These are phyloP conservation scores for Mythimna loreyi DNA, from an alignment of 2,888 invertebrate genomes.

Conservation along the genomic window DNA sequence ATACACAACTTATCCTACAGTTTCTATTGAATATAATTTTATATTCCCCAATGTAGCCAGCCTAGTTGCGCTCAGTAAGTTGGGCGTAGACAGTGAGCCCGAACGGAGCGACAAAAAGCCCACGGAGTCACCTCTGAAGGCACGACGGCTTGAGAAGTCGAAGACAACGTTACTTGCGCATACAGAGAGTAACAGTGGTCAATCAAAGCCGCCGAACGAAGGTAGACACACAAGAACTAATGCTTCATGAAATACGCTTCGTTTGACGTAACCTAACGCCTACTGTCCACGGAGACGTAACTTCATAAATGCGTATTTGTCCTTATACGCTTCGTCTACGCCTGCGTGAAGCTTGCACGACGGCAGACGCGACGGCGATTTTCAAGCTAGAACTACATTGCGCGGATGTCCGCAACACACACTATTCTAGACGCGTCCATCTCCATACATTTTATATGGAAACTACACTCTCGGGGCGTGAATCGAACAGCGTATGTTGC, in stretches of 20 bases:
- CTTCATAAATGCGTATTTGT: too few relatives aligned
- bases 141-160: constrained; percentile 87
- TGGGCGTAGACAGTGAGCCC: constrained; percentile 87
- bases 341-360: too few relatives aligned
- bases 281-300: too few relatives aligned
- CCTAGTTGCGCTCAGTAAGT: constrained; percentile 90
- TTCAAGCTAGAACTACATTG: too few relatives aligned
- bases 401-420: too few relatives aligned
- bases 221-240: constrained; percentile 81
- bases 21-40: constrained; percentile 65
- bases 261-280: constrained; percentile 84
- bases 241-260: constrained; percentile 82
- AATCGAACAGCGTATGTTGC: too few relatives aligned
- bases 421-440: too few relatives aligned
- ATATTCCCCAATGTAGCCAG: constrained; percentile 84
- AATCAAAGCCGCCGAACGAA: constrained; percentile 86
- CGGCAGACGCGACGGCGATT: too few relatives aligned
- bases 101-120: constrained; percentile 86
- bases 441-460: too few relatives aligned
- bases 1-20: constrained; percentile 66
- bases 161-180: constrained; percentile 89
- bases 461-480: too few relatives aligned
- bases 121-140: constrained; percentile 86
- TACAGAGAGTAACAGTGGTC: constrained; percentile 88
- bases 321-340: too few relatives aligned